Evolutionary conservation across 2,888 invertebrate genomes (phyloP), one percentile per base, ranked within the genome.

Genomic region (Oscheius sp.): DNA sequence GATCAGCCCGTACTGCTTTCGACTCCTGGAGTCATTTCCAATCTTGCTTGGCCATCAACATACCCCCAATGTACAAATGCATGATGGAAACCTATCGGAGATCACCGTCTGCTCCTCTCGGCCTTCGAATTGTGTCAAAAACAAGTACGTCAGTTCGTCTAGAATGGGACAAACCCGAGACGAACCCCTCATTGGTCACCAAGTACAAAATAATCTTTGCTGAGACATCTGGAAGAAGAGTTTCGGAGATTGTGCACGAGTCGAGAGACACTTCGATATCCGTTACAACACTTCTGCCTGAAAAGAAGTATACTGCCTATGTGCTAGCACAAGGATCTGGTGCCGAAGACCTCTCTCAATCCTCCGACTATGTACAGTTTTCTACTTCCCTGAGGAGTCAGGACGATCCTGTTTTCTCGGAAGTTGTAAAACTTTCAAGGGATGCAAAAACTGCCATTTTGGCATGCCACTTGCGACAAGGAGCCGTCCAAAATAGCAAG

Each of bases 11-110:
- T 3, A n/a, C 32, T 55, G 63, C 66, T 57, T 42, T 51, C 13
- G 35, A 73, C 13, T n/a, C 66, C n/a, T 83, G 83, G 81, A 70
- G 65, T 11, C 32, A 51, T 3, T 86, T 80, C 62, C 73, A 83
- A 62, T 77, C 82, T 0, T 89, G 89, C 66, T 76, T 87, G 42
- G 78, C 81, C 33, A 57, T 85, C 53, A 89, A 89, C 60, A 59
- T 84, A 9, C 71, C 60, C 1, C 42, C 82, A 35, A 84, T 89
- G 70, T 88, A 83, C 73, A 53, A 55, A 9, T 88, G 88, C 72
- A 74, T 86, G 11, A 55, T 63, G 21, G 72, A 72, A 1, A 84
- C 87, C 37, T 86, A 87, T 74, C 42, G 47, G 33, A 60, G 59
- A 48, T 75, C 76, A 42, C 89, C 88, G 0, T 75, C 84, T 2